Conservation (phyloP, 2,113 vertebrate genomes). For the Calonectris borealis region DNA sequence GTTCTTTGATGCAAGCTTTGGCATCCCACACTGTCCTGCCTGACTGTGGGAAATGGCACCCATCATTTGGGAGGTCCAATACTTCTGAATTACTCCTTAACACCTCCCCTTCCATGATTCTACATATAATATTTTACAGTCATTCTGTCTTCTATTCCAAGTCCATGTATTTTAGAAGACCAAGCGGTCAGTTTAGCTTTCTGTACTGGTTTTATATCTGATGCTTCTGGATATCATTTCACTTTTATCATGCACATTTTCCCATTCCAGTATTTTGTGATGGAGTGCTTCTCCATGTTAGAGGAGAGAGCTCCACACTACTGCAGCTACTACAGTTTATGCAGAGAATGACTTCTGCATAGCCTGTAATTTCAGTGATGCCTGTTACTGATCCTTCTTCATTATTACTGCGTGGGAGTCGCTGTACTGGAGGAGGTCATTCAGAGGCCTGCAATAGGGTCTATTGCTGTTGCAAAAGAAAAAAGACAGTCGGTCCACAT, state of each 20-base stretch:
- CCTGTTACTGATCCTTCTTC: background rate
- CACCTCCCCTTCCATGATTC: background rate
- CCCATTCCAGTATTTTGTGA: background rate
- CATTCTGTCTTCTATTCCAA: background rate
- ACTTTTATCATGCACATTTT: background rate
- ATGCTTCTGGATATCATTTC: background rate
- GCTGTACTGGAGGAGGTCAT: background rate
- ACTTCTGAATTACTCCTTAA: background rate
- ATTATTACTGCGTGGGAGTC: rapidly evolving
- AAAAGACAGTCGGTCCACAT: too few relatives aligned
- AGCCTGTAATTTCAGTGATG: rapidly evolving
- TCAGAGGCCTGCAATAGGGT: rapidly evolving
- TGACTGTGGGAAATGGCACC: background rate
- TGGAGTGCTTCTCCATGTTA: background rate
- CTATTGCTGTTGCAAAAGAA: background rate
- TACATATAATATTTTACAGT: background rate
- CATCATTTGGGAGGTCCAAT: background rate
- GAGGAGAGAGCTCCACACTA: background rate
- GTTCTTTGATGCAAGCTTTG: background rate
- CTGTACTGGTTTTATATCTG: background rate
- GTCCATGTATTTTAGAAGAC: background rate
- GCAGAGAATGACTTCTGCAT: rapidly evolving
- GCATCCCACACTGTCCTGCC: background rate
- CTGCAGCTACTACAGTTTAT: background rate
- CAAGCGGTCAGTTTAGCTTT: background rate